Base-by-base conservation (phyloP, 2,113 vertebrate genomes). In the Corythoichthys intestinalis region DNA sequence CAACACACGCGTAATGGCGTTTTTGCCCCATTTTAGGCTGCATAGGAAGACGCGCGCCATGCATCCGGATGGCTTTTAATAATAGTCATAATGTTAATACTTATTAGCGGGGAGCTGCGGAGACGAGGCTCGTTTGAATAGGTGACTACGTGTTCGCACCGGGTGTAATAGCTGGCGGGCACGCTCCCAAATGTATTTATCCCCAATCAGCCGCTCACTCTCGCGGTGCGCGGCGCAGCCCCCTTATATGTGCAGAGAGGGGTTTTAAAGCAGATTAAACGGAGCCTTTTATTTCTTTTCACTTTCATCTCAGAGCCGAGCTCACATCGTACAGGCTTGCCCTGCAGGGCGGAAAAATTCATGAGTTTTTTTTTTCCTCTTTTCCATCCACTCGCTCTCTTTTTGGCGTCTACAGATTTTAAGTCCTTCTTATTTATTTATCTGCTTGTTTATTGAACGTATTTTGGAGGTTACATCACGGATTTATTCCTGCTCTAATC, bases 231-330 rank as follows among this genome's bases (percentile, higher is more conserved):
- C 92, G 93, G 94, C 94, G 91, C 94, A 94, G 94, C 94, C 94
- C 93, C 92, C 93, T 58, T 92, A 10, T n/a, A 54, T 54, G 47
- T 94, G 94, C 94, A 94, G 94, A 96, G 85, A 96, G 94, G 92
- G 86, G 92, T 93, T 95, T 95, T 95, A 96, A 95, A 93, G 93
- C 95, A 95, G 96, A 98, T 98, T 98, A 98, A 98, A 96, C 93
- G 91, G 92, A 95, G 95, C 92, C 93, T 94, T 93, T 98, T 96
- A 96, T 97, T 98, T 95, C 93, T 93, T 93, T 94, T 94, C 93
- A 95, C 96, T 98, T 98, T 98, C 96, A 98, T 98, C 96, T 98
- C 93, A 94, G 93, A 95, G 95, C 94, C 91, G 73, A 83, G 94
- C 95, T 95, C 94, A 91, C 95, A 47, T 63, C 20, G 90, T 92